These are phyloP conservation scores for Canis aureus DNA, from an alignment of 2,113 vertebrate genomes.

Conservation along the genomic window DNA sequence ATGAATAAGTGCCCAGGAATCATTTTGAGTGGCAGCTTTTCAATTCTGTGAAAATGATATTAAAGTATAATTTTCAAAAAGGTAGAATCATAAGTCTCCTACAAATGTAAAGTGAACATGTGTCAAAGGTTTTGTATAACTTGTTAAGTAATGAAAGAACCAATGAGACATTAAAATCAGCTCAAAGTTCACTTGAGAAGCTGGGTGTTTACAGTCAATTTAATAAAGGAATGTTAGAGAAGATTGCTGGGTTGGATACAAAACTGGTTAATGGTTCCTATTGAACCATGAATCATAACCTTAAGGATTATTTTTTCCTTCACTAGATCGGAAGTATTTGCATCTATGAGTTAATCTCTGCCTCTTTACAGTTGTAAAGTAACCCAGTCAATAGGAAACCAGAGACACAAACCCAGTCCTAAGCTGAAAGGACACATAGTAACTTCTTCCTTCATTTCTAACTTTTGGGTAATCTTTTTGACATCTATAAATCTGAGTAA, in stretches of 20 bases:
- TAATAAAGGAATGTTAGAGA: not conserved
- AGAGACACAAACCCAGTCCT: not conserved
- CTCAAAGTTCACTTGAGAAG: slow-evolving; percentile 6
- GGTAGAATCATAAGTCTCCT: not conserved
- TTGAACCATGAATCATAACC: not conserved
- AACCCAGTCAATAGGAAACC: not conserved
- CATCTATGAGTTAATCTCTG: not conserved
- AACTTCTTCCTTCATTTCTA: not conserved
- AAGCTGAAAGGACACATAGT: not conserved
- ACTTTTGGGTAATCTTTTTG: not conserved
- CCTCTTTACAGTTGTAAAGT: not conserved
- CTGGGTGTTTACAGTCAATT: not conserved
- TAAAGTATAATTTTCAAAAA: slow-evolving; percentile 55
- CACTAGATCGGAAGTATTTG: not conserved
- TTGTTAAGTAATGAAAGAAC: not conserved
- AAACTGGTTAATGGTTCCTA: not conserved
- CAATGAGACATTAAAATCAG: not conserved
- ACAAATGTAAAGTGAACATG: slow-evolving; percentile 22
- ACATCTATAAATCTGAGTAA: not conserved
- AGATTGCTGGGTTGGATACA: not conserved
- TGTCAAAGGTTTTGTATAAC: not conserved
- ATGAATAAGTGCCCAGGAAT: not conserved
- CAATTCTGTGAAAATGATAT: slow-evolving; percentile 11
- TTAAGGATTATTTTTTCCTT: slow-evolving; percentile 11
- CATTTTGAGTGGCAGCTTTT: slow-evolving; percentile 1